A percentile compares a stretch with the other conserved stretches of the same genome.
These are phyloP conservation scores for Numida meleagris DNA, from an alignment of 2,113 vertebrate species.

Conservation along the genomic window DNA sequence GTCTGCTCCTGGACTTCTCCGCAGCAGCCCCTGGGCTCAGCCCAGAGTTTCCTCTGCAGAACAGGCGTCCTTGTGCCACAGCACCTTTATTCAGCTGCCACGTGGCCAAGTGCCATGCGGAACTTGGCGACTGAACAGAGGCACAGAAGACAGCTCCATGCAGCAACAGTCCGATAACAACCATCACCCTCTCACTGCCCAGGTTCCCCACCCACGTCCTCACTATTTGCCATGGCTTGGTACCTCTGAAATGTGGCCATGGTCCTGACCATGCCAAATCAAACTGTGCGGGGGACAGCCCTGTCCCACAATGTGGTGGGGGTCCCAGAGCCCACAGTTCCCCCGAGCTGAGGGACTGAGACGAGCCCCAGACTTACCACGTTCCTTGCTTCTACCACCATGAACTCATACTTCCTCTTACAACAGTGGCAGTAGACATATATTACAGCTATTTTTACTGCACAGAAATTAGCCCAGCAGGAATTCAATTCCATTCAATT, in stretches of 20 bases:
- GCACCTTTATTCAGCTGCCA: neutral
- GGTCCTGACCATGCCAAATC: neutral
- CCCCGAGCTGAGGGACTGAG: neutral
- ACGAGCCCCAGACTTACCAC: neutral
- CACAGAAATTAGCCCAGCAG: conserved; percentile 23
- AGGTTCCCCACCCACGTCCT: neutral
- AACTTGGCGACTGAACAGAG: neutral
- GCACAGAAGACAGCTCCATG: neutral
- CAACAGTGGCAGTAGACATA: neutral
- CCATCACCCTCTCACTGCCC: neutral
- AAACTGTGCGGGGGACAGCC: neutral
- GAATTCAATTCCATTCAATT: conserved; percentile 14
- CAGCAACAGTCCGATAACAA: too few relatives aligned
- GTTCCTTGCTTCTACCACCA: neutral
- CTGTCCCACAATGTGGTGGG: too few relatives aligned
- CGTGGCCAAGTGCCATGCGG: neutral
- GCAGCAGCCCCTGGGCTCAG: neutral
- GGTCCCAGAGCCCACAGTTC: too few relatives aligned
- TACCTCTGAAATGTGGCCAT: neutral
- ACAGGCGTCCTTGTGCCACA: neutral
- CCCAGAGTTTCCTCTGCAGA: too few relatives aligned
- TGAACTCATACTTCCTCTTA: neutral
- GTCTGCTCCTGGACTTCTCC: neutral
- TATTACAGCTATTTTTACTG: conserved; percentile 14
- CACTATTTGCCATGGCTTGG: neutral